Evolutionary conservation across 1,140 invertebrate species (phyloP), one percentile per base, ranked within the genome.

Genomic region (Drosophila kepulauana): DNA sequence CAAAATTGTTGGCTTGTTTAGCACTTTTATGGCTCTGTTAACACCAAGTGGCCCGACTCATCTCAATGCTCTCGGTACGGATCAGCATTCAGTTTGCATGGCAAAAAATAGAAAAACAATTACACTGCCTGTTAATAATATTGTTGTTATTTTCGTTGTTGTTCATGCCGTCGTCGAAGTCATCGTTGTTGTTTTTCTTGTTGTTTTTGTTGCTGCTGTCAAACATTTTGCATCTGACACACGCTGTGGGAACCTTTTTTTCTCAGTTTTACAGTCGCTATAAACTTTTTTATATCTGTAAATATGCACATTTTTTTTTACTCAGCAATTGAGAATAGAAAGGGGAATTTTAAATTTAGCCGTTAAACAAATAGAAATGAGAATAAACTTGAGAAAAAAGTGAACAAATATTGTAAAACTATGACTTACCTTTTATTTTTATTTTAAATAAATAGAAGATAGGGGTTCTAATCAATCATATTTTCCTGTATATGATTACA

Each of bases 21-120:
- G 81, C 81, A 84, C 81, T 84, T 84, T 84, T 84, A 84, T 84
- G 81, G 81, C 46, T 64, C 64, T 84, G 81, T 84, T 82, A 84
- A 77, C 80, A 75, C 64, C 59, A 54, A 46, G 46, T 58, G 49
- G 20, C 28, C 56, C 43, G 62, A 15, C 10, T 65, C 52, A 28
- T 13, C 25, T 30, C 43, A 49, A 33, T 46, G 56, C 70, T 33
- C 48, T 13, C 10, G 8, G 48, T 49, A 68, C 35, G 41, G 62
- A 30, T 48, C 25, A 71, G 51, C 49, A 57, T 35, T 52, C 25
- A 71, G 51, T 41, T 58, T 78, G 66, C 63, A 77, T 64, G 62
- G 59, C 63, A 61, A 64, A 75, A 73, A 66, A 78, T 66, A 59
- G 57, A 78, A 80, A 82, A 78, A 82, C 80, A 84, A 84, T 82